These are phyloP conservation scores for Spicauda simplicius DNA, from an alignment of 2,888 invertebrate species.

Conservation along the genomic window DNA sequence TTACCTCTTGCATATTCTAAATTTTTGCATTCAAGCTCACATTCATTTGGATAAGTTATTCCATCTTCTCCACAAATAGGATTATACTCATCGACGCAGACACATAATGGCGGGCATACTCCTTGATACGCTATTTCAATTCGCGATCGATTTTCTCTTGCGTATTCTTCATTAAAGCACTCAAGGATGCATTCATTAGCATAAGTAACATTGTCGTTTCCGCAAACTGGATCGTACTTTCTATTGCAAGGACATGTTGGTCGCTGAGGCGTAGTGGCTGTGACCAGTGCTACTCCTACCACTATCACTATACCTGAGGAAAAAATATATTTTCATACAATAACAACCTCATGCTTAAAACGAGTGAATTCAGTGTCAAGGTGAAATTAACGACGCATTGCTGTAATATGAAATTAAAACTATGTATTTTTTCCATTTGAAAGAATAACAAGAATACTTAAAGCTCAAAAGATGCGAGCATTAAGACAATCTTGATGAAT, in stretches of 20 bases:
- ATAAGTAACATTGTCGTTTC: conserved; percentile 40
- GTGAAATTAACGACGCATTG: not conserved
- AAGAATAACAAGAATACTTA: no score
- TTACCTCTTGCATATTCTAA: conserved; percentile 11
- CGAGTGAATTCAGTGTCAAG: not conserved
- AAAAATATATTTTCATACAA: not conserved
- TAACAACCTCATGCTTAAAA: not conserved
- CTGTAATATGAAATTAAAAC: no score
- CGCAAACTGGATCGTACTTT: conserved; percentile 41
- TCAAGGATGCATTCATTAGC: conserved; percentile 41
- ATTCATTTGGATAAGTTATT: conserved; percentile 37
- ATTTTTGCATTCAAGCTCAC: conserved; percentile 40
- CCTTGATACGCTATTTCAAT: conserved; percentile 26
- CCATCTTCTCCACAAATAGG: conserved; percentile 51
- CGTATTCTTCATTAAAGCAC: conserved; percentile 38
- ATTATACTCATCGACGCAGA: conserved; percentile 34
- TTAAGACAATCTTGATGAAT: no score
- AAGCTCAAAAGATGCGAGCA: no score
- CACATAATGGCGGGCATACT: conserved; percentile 36
- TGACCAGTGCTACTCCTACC: conserved; percentile 1
- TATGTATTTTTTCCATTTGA: no score
- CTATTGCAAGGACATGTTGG: conserved; percentile 35
- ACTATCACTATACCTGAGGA: conserved; percentile 15
- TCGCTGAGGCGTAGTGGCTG: conserved; percentile 12
- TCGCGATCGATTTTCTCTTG: not conserved